phyloP scores from a whole-genome alignment of 2,113 vertebrate species.

The Engraulis encrasicolus region DNA sequence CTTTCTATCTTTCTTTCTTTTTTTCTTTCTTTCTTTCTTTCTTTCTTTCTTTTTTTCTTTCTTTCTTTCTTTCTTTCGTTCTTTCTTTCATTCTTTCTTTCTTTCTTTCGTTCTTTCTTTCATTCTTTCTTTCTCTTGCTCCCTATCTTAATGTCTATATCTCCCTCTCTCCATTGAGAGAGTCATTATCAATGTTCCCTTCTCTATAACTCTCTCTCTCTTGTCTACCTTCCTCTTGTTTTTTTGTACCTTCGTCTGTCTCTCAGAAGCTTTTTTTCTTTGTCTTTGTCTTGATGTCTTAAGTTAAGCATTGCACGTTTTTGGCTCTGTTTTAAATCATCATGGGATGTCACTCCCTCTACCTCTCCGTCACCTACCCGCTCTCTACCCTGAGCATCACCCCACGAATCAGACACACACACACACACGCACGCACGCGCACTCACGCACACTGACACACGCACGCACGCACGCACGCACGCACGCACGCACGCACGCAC shows the following conservation, averaged over 20 bases:
- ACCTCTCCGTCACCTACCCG: neutral
- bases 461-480: too few species aligned
- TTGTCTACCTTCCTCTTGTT: neutral
- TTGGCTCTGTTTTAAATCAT: conserved; percentile 27
- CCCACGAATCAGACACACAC: too few species aligned
- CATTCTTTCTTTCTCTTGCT: conserved; percentile 25
- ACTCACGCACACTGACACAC: too few species aligned
- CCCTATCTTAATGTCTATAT: conserved; percentile 40
- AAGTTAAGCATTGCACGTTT: conserved; percentile 59
- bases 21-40: conserved; percentile 5
- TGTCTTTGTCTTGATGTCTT: conserved; percentile 43
- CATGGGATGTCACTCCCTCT: neutral
- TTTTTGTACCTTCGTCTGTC: neutral
- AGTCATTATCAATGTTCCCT: neutral
- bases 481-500: too few species aligned
- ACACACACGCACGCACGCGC: too few species aligned
- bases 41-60: conserved; percentile 16
- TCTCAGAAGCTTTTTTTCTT: conserved; percentile 41
- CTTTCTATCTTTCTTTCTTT: neutral
- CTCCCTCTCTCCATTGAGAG: conserved; percentile 2
- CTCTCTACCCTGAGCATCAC: neutral
- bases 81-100: neutral
- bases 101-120: conserved; percentile 17
- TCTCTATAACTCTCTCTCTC: neutral
- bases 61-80: conserved; percentile 26